phyloP scores from a whole-genome alignment of 2,888 invertebrate species.

The Selenia dentaria region DNA sequence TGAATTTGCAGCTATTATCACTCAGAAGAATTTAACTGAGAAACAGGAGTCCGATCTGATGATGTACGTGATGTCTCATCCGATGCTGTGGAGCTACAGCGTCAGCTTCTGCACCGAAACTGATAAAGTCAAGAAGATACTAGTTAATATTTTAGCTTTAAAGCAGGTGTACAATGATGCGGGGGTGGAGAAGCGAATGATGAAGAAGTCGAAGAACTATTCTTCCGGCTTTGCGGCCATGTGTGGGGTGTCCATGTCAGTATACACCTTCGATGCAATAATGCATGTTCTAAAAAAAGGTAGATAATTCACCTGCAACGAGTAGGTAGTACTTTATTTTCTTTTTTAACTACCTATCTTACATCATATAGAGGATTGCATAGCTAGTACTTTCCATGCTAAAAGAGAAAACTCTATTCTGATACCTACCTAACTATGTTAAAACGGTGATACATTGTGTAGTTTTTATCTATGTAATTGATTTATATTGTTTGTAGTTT shows the following conservation, averaged over 20 bases:
- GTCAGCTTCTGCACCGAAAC: slow-evolving; percentile 34
- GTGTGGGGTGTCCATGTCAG: slow-evolving; percentile 27
- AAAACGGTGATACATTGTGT: too few species aligned
- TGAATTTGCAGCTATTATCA: slow-evolving; percentile 43
- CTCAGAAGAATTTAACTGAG: slow-evolving; percentile 39
- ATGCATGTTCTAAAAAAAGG: too few species aligned
- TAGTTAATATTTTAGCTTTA: slow-evolving; percentile 42
- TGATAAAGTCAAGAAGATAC: slow-evolving; percentile 35
- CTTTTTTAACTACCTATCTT: too few species aligned
- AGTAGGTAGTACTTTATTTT: too few species aligned
- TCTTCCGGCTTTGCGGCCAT: slow-evolving; percentile 32
- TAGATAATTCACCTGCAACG: too few species aligned
- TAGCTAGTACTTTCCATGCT: too few species aligned
- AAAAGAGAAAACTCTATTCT: too few species aligned
- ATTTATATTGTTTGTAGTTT: too few species aligned
- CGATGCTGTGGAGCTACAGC: slow-evolving; percentile 35
- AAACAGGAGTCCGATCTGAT: slow-evolving; percentile 44
- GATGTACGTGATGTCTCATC: slow-evolving; percentile 44
- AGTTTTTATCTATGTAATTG: too few species aligned
- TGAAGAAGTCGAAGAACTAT: slow-evolving; percentile 41
- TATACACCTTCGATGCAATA: slow-evolving; percentile 42
- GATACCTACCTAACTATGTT: too few species aligned
- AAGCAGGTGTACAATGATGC: slow-evolving; percentile 49
- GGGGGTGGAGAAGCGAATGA: slow-evolving; percentile 50
- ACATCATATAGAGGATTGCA: too few species aligned